Evolutionary conservation across 2,113 vertebrate genomes (phyloP), one percentile per base, ranked within the genome.

Genomic region (Apistogramma diplotaenia): DNA sequence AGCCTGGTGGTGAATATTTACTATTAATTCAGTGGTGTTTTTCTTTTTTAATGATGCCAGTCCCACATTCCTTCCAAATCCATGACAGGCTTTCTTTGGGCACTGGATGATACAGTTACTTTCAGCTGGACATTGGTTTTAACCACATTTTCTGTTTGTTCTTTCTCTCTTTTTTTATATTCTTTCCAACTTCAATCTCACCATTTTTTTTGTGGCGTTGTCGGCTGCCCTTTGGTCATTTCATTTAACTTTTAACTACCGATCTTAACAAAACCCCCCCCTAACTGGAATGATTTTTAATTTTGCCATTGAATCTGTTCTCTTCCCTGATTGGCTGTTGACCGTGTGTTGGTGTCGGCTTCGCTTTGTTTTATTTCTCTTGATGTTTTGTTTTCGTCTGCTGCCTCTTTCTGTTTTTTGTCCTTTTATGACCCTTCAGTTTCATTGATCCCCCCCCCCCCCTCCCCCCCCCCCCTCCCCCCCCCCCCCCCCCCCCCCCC

Each of bases 161-260:
- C 89, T 94, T 90, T 90, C 85, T 91, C 90, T 91, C 91, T 85
- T 89, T 87, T 91, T 89, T 87, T 91, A n/a, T 90, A 83, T 93
- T 88, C 89, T 91, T 76, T 91, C 89, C 86, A 86, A 87, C 73
- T 82, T 89, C 90, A 92, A 71, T 81, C 85, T 89, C 86, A 80
- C 81, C 85, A 35, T 90, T 91, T 89, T 37, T 43, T 83, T 91
- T 79, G 67, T 86, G 76, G 19, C n/a, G 27, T 86, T 82, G 76
- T 88, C 37, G 88, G 80, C 90, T 93, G 86, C 81, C 55, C 86
- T 79, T 90, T 53, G 33, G 84, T 74, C 53, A 74, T 72, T 57
- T 84, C 35, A 85, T 89, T 83, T 76, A 62, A 81, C 35, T 59
- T 56, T 80, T 65, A 58, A 89, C 65, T 33, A 82, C 31, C 54